Evolutionary conservation across 1,140 invertebrate species (phyloP).

Genomic region (Steinernema feltiae): DNA sequence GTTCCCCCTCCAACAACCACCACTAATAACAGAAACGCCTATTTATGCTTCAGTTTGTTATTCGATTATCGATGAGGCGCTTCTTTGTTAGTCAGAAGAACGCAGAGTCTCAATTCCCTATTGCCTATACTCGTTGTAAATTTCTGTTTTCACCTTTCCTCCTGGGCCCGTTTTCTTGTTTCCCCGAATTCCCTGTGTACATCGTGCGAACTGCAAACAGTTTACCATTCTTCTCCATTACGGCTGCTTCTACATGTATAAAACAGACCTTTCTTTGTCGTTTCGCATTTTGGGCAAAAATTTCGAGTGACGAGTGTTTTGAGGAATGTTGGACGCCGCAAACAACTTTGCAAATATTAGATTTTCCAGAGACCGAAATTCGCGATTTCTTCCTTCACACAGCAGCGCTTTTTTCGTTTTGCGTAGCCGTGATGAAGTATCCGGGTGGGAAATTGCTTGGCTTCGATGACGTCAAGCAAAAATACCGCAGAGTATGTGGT

Average conservation of each 20-base stretch:
- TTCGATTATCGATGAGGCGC: not conserved
- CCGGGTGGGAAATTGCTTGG: not conserved
- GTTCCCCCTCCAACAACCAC: not conserved
- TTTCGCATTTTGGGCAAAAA: not conserved
- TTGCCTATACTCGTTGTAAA: not conserved
- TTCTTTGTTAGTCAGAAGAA: constrained; percentile 7
- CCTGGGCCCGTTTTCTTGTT: not conserved
- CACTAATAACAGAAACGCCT: not conserved
- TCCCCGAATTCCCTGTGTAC: not conserved
- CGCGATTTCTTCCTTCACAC: not conserved
- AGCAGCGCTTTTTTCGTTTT: not conserved
- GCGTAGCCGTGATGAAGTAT: not conserved
- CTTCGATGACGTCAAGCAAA: not conserved
- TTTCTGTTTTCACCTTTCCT: not conserved
- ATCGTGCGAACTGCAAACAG: too few species aligned
- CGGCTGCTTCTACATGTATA: constrained; percentile 5
- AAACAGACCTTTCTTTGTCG: not conserved
- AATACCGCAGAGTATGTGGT: not conserved
- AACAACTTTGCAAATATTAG: too few species aligned
- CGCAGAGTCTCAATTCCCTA: too few species aligned
- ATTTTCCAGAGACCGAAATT: too few species aligned
- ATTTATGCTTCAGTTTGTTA: constrained; percentile 5
- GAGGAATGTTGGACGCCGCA: too few species aligned
- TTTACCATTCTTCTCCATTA: not conserved
- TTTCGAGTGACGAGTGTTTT: too few species aligned